Percentiles rank a stretch among this genome's conserved stretches.
These are phyloP conservation scores for Protaetia brevitarsis DNA, from an alignment of 1,140 invertebrate species.

Conservation along the genomic window DNA sequence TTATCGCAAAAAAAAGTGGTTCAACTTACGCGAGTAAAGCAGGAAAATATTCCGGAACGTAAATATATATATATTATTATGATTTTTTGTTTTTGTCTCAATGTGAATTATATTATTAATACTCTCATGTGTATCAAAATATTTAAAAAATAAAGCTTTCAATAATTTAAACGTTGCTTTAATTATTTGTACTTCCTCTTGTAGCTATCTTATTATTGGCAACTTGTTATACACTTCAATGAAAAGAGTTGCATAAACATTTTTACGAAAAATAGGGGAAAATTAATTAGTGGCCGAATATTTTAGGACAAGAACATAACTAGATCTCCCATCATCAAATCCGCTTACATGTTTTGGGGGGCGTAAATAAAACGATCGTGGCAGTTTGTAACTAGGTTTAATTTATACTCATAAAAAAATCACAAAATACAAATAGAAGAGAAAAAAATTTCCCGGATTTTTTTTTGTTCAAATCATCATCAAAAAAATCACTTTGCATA, in stretches of 20 bases:
- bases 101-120: constrained; percentile 28
- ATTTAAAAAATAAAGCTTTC: constrained; percentile 41
- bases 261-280: not conserved
- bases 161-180: constrained; percentile 29
- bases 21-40: not conserved
- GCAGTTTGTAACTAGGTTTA: no score
- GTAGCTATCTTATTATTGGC: not conserved
- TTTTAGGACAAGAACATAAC: no score
- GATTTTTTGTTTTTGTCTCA: constrained; percentile 20
- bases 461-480: no score
- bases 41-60: not conserved
- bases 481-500: no score
- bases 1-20: not conserved
- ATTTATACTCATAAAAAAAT: no score
- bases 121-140: constrained; percentile 41
- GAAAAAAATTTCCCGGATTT: no score
- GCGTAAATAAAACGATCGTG: no score
- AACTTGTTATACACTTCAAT: not conserved
- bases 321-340: no score
- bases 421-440: no score
- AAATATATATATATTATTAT: constrained; percentile 22
- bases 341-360: no score
- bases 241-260: not conserved
- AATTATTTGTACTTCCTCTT: not conserved
- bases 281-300: no score